Evolutionary conservation across 2,888 invertebrate genomes (phyloP), one percentile per base, ranked within the genome.

Genomic region (Melikaiella ostensackeni): DNA sequence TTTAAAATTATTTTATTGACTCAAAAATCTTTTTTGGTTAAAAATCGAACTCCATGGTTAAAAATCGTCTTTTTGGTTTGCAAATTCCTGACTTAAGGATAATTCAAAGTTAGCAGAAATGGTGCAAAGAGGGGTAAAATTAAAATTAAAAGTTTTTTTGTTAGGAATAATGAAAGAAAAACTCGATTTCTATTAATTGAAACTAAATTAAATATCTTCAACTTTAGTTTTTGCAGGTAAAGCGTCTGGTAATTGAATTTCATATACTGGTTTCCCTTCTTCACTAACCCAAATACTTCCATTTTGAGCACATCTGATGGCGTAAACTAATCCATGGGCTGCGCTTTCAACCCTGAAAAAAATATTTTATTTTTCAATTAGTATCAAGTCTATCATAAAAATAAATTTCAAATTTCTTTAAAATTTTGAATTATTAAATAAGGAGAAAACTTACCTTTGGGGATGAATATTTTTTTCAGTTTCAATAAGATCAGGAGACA

Each of bases 211-310:
- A 70, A 55, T 33, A 24, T 27, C 27, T 46, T 70, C 70, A 70
- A 33, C 13, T 50, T 75, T 63, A 6, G 38, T 11, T 24, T 86
- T 87, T 1, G 79, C 79, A 0, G 89, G 89, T 30, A 90, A 64
- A 30, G 84, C 84, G 38, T 90, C 89, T 8, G 88, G 85, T 63
- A 88, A 79, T 77, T 87, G 87, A 64, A 90, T 85, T 74, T 90
- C 89, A 78, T 91, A 91, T 35, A 89, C 88, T 0, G 91, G 90
- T 33, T 90, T 86, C 9, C 85, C 87, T 42, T 90, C 86, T 75
- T 91, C 91, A 74, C 87, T 86, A 27, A 91, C 86, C 91, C 91
- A 91, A 9, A 91, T 84, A 70, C 87, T 89, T 11, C 90, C 90
- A 64, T 89, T 91, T 57, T 88, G 87, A 0, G 89, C 91, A 73